Conservation (phyloP, 92 coral and sea anemone species). For the Paragorgia papillata region DNA sequence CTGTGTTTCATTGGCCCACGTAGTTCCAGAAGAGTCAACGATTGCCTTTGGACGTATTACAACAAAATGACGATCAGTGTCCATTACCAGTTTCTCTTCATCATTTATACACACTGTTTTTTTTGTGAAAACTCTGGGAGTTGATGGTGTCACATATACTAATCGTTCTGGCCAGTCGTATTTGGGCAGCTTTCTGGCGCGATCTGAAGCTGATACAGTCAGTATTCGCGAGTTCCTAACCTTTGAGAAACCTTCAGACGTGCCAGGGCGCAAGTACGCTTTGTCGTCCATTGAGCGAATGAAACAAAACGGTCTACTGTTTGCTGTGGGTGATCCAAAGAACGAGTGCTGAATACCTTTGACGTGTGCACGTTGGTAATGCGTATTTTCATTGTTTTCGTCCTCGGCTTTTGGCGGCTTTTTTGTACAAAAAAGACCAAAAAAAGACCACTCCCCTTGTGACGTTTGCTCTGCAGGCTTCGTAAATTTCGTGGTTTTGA, state of each 20-base stretch:
- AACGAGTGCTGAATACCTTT: no score
- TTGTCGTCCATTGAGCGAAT: constrained; percentile 64
- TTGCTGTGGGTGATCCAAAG: no score
- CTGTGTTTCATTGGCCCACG: constrained; percentile 55
- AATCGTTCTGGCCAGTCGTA: constrained; percentile 66
- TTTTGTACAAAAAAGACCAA: constrained; percentile 62
- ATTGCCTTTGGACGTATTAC: constrained; percentile 56
- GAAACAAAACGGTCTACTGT: no score
- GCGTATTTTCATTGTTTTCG: constrained; percentile 58
- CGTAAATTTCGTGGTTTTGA: constrained; percentile 52
- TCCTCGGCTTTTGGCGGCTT: constrained; percentile 56
- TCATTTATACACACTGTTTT: background rate
- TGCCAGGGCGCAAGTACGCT: constrained; percentile 63
- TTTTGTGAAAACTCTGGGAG: constrained; percentile 54
- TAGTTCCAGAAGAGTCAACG: constrained; percentile 54
- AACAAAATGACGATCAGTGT: constrained; percentile 60
- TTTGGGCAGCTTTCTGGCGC: constrained; percentile 64
- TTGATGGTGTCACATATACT: constrained; percentile 61
- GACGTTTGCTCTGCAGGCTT: constrained; percentile 52
- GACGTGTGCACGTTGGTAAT: constrained; percentile 68
- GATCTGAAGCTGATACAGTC: constrained; percentile 48
- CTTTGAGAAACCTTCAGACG: constrained; percentile 60
- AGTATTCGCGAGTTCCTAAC: no score
- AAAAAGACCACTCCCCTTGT: constrained; percentile 54
- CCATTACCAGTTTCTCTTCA: background rate